phyloP scores from a whole-genome alignment of 2,113 vertebrate species.

The Podilymbus podiceps region DNA sequence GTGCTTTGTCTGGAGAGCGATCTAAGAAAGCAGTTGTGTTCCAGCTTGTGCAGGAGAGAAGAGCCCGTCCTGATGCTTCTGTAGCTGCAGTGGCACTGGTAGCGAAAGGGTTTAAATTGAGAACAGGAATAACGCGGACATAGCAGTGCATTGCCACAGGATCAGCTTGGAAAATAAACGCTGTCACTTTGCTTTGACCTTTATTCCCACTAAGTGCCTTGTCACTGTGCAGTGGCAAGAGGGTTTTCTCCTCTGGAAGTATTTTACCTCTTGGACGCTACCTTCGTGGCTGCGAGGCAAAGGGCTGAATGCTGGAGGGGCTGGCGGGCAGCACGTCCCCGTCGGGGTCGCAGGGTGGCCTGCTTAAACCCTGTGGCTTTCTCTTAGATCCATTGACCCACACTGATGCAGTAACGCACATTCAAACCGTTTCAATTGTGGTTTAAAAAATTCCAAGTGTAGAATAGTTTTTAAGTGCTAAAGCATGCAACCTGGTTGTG shows the following conservation, averaged over 20 bases:
- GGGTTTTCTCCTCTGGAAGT: background rate
- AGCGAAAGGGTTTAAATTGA: background rate
- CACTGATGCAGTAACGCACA: accelerated
- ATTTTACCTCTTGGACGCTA: background rate
- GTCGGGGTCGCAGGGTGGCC: accelerated
- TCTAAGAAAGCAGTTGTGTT: background rate
- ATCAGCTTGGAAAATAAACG: conserved; percentile 19
- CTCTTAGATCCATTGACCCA: background rate
- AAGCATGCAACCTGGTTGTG: background rate
- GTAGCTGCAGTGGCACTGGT: background rate
- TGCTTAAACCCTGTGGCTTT: background rate
- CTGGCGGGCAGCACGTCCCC: accelerated
- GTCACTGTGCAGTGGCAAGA: background rate
- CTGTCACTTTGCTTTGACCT: conserved; percentile 21
- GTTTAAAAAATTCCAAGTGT: background rate
- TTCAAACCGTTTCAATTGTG: background rate
- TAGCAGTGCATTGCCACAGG: background rate
- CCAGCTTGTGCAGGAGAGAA: background rate
- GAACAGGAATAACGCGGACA: background rate
- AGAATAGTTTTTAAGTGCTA: background rate
- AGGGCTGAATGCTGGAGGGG: background rate
- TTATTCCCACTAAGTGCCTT: conserved; percentile 44
- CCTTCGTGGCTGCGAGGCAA: background rate
- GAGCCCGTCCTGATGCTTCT: background rate
- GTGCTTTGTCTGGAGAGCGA: accelerated